Conservation (phyloP, 2,113 vertebrate species). For the Donacobius atricapilla region DNA sequence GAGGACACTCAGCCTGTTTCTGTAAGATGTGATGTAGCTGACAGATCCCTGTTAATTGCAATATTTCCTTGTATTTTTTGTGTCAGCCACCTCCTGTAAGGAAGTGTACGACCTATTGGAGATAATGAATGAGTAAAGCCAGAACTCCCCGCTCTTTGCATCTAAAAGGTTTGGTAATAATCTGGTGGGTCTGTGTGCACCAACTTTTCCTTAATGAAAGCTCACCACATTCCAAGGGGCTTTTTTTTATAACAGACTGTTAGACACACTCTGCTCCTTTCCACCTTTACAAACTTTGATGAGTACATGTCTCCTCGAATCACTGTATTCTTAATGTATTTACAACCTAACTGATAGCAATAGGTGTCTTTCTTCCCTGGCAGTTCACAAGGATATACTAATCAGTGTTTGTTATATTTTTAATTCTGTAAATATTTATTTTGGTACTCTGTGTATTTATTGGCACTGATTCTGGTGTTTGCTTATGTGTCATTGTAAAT, state of each 20-base stretch:
- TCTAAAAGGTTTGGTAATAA: constrained; percentile 10
- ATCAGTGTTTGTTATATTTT: constrained; percentile 76
- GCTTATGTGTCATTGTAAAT: constrained; percentile 67
- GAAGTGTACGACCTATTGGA: neutral
- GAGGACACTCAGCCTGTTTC: neutral
- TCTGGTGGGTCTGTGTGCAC: neutral
- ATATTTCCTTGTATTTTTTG: neutral
- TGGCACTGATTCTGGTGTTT: constrained; percentile 67
- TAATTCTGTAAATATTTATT: constrained; percentile 79
- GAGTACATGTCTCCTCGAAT: neutral
- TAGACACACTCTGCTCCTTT: constrained; percentile 21
- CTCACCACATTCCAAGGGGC: constrained; percentile 9
- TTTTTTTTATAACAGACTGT: constrained; percentile 66
- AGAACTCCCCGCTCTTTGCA: neutral
- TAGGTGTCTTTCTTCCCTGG: constrained; percentile 61
- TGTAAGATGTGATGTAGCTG: neutral
- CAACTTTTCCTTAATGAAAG: constrained; percentile 32
- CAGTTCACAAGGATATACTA: constrained; percentile 67
- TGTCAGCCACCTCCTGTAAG: neutral
- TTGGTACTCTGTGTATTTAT: constrained; percentile 77
- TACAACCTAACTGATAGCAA: constrained; percentile 65
- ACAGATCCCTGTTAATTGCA: constrained; percentile 15
- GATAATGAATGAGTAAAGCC: neutral
- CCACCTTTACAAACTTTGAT: neutral
- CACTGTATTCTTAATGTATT: constrained; percentile 33